These are phyloP conservation scores for Bovichtus variegatus DNA, from an alignment of 2,797 vertebrate genomes.

Conservation along the genomic window DNA sequence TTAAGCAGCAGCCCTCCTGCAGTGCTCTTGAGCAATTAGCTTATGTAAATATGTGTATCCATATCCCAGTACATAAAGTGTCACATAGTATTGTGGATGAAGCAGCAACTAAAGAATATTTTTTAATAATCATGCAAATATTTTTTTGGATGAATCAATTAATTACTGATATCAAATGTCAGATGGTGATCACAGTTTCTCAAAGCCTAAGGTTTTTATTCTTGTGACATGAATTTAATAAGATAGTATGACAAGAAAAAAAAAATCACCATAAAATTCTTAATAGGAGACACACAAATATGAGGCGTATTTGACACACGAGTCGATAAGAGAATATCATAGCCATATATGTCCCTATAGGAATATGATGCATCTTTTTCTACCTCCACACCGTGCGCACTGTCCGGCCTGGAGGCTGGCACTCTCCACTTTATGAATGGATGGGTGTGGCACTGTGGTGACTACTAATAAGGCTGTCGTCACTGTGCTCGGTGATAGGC, in stretches of 20 bases:
- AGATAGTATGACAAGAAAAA: not conserved
- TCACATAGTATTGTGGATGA: not conserved
- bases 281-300: not conserved
- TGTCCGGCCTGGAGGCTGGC: conserved; percentile 37
- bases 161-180: not conserved
- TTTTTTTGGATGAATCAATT: not conserved
- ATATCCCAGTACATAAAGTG: not conserved
- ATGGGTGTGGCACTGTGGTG: conserved; percentile 83
- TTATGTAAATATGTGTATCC: not conserved
- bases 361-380: not conserved
- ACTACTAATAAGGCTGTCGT: conserved; percentile 67
- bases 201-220: not conserved
- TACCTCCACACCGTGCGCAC: not conserved
- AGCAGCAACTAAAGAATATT: not conserved
- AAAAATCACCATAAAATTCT: not conserved
- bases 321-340: not conserved
- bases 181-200: not conserved
- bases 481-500: conserved; percentile 69
- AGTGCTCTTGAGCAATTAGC: not conserved
- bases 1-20: not conserved
- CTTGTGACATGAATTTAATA: not conserved
- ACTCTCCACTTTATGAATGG: conserved; percentile 86
- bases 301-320: not conserved
- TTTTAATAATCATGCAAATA: not conserved
- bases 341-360: not conserved